Base-by-base conservation (phyloP, 2,113 vertebrate species). In the Prochilodus magdalenae region DNA sequence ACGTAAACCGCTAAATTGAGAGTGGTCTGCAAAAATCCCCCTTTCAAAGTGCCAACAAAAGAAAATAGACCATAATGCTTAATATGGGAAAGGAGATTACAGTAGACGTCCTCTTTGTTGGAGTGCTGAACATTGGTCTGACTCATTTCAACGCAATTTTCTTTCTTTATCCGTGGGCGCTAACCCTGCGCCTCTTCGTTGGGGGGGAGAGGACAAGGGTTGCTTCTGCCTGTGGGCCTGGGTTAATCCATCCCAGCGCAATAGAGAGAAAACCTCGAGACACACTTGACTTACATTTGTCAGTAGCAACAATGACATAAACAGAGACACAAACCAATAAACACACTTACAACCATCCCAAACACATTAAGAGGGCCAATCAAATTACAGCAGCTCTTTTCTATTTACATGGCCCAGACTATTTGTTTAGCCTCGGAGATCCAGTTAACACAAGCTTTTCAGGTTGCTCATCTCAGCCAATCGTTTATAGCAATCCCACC, bases 131-230 rank as follows among this genome's bases (percentile, higher is more conserved):
- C 53, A 73, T 72, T 86, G 85, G 73, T 83, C 75, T 80, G 80
- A 80, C 65, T 88, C 47, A 84, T 87, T 88, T 85, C 33, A 51
- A 73, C 63, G 77, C 83, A 86, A 83, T 87, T 87, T 89, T 80
- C 49, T 81, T 53, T 73, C 66, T 86, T 87, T 83, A 86, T 86
- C 83, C 70, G 49, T 24, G 55, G 77, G 63, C 72, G 77, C 40
- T 57, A 67, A 74, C 47, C 49, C 70, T 62, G 82, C 51, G 29
- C 65, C 60, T 63, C 55, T 72, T 47, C 12, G 75, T 74, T 63
- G 69, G 15, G 70, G 30, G n/a, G 84, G 72, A 79, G 16, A 81
- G 71, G 62, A 79, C 73, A 83, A 26, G 26, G 83, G 81, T 77
- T 15, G 59, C 60, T 82, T 71, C 81, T 85, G 47, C 75, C 80